Evolutionary conservation across 1,140 invertebrate species (phyloP).

Genomic region (Scylla paramamosain): DNA sequence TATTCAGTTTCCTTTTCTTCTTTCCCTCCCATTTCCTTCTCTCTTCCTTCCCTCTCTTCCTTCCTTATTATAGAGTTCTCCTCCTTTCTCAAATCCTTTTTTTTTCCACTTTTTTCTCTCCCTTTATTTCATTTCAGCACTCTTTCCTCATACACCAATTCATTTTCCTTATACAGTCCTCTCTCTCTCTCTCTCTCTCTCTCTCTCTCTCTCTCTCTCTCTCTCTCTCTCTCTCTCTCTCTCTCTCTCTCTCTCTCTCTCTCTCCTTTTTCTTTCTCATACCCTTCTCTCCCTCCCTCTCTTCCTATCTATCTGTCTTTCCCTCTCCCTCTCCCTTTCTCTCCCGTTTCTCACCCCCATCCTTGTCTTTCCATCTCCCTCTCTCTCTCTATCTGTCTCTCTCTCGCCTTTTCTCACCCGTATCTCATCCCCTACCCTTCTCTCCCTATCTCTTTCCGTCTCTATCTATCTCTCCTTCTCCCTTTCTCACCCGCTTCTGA

Average conservation of each 20-base stretch:
- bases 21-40: neutral
- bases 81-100: neutral
- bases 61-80: too few relatives aligned
- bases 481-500: neutral
- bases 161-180: too few relatives aligned
- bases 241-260: too few relatives aligned
- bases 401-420: neutral
- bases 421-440: neutral
- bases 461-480: neutral
- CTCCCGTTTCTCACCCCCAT: neutral
- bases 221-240: too few relatives aligned
- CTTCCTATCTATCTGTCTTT: neutral
- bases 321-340: neutral
- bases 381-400: too few relatives aligned
- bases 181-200: too few relatives aligned
- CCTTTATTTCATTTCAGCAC: neutral
- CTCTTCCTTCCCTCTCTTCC: neutral
- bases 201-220: too few relatives aligned
- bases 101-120: neutral
- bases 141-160: neutral
- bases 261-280: too few relatives aligned
- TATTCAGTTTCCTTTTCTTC: neutral
- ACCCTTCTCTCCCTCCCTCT: too few relatives aligned
- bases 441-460: too few relatives aligned
- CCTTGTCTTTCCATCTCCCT: too few relatives aligned